Base-by-base conservation (phyloP, 2,797 vertebrate species). In the Sebastolobus alascanus region DNA sequence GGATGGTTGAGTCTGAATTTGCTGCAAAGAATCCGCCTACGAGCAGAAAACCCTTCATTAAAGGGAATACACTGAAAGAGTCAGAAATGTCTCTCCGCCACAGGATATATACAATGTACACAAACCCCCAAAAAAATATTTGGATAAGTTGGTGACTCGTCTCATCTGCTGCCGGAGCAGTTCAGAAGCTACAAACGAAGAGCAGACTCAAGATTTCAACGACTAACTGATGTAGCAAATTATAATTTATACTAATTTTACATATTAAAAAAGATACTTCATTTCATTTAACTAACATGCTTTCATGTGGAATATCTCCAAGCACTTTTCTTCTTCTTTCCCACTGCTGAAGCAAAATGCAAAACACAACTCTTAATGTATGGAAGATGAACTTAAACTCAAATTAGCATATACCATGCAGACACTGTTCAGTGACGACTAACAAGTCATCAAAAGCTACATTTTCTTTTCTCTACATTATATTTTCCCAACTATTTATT, bases 281-380 rank as follows among this genome's bases (percentile, higher is more conserved):
- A 43, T 43, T 43, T 43, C 16, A 14, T 50, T 18, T 50, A 18
- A 18, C 43, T 3, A 6, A 14, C 16, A 50, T 50, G 43, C 43
- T 50, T 59, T 66, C 8, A 27, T 70, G 37, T 43, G 27, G 6
- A 71, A 43, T 18, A n/a, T 43, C 31, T 27, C 10, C 1, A 8
- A 16, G 38, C 13, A 3, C 5, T 27, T 58, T 58, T 54, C 5
- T 18, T 33, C 35, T 60, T 60, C 18, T 29, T 29, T 66, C 12
- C 13, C 22, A 25, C 5, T 37, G n/a, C 71, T 58, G 54, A 46
- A 46, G 18, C 20, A 25, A 20, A 50, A 76, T 33, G 5, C 27
- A 56, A 95, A 93, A 91, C 93, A 93, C 85, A 25, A 37, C 9
- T 61, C 29, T 68, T 35, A 59, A 59, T 59, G 16, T 33, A 20